A percentile compares a stretch with the other conserved stretches of the same genome.
These are phyloP conservation scores for Thalassoma bifasciatum DNA, from an alignment of 2,113 vertebrate genomes.

Conservation along the genomic window DNA sequence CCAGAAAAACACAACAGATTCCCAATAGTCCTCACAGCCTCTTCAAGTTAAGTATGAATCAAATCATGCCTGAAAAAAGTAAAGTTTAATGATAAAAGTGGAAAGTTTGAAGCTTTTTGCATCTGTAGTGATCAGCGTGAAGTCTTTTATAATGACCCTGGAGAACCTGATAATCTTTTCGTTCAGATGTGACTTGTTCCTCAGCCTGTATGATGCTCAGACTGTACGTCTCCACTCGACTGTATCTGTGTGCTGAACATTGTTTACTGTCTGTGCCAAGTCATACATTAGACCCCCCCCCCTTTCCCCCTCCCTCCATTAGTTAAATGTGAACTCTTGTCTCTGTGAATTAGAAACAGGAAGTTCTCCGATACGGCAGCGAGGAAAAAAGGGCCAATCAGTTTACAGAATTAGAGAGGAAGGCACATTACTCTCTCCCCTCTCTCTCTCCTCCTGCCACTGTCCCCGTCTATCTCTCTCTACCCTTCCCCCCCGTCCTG, in stretches of 20 bases:
- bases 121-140: too few species aligned
- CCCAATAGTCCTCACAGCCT: too few species aligned
- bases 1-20: too few species aligned
- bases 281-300: neutral
- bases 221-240: neutral
- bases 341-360: constrained; percentile 46
- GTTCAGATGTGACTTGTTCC: too few species aligned
- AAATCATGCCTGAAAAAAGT: too few species aligned
- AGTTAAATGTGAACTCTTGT: constrained; percentile 43
- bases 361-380: constrained; percentile 34
- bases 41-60: too few species aligned
- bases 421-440: constrained; percentile 20
- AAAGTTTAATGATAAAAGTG: too few species aligned
- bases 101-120: too few species aligned
- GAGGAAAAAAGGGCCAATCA: constrained; percentile 48
- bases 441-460: constrained; percentile 9
- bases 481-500: neutral
- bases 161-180: too few species aligned
- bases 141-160: too few species aligned
- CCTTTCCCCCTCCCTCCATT: neutral
- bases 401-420: constrained; percentile 70
- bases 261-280: constrained; percentile 2
- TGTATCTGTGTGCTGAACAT: neutral
- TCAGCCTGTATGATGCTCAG: neutral
- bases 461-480: constrained; percentile 7